phyloP scores from a whole-genome alignment of 2,113 vertebrate species.

The Antennarius striatus region DNA sequence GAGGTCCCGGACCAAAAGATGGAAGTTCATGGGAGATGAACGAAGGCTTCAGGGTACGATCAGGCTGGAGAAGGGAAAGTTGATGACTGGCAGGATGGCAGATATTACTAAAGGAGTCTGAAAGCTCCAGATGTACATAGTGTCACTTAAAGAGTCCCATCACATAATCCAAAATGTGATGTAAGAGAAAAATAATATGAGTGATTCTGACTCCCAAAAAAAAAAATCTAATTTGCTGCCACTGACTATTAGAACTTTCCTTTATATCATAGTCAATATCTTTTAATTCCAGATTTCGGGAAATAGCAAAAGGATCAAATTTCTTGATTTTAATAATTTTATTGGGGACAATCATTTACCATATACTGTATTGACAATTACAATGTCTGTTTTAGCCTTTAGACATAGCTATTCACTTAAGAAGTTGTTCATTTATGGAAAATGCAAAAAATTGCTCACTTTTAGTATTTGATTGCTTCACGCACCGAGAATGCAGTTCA shows the following conservation, averaged over 20 bases:
- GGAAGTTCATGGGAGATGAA: conserved; percentile 31
- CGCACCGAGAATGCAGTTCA: conserved; percentile 10
- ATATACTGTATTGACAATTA: too few species aligned
- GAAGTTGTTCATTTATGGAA: not conserved
- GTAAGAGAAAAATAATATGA: too few species aligned
- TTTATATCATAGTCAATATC: too few species aligned
- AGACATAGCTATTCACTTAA: not conserved
- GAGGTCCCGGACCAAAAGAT: conserved; percentile 25
- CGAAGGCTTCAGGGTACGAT: not conserved
- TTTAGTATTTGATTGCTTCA: not conserved
- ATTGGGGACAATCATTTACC: too few species aligned
- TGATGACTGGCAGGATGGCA: not conserved
- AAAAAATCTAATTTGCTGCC: not conserved
- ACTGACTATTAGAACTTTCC: too few species aligned
- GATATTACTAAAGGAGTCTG: not conserved
- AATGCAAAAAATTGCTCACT: not conserved
- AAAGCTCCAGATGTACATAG: conserved; percentile 45
- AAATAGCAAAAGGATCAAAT: too few species aligned
- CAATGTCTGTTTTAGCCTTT: too few species aligned
- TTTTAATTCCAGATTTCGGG: too few species aligned
- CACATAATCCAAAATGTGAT: conserved; percentile 1
- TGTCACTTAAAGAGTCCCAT: conserved; percentile 42
- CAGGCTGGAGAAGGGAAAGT: conserved; percentile 6
- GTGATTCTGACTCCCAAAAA: not conserved
- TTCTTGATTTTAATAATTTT: too few species aligned